Evolutionary conservation across 2,113 vertebrate species (phyloP).

Genomic region (Campylomormyrus numenius): DNA sequence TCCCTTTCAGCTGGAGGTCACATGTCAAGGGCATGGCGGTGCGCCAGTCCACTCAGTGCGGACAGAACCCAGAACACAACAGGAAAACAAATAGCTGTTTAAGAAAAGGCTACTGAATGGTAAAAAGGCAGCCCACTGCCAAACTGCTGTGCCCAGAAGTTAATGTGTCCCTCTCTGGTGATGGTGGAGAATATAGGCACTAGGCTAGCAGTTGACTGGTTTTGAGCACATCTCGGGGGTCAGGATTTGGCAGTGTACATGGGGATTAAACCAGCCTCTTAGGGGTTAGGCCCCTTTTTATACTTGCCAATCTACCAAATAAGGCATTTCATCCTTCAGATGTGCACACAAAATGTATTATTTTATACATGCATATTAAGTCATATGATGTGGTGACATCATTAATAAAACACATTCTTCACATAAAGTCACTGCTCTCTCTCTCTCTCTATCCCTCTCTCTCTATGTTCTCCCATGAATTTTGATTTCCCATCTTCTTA

Average conservation of each 20-base stretch:
- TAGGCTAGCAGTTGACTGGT: neutral
- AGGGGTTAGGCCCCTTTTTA: neutral
- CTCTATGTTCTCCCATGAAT: neutral
- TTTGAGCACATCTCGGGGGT: neutral
- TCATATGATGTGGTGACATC: neutral
- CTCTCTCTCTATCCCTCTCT: neutral
- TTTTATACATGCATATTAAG: neutral
- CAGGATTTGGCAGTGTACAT: neutral
- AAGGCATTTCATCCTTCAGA: neutral
- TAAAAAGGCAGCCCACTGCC: constrained; percentile 12
- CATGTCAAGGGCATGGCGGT: constrained; percentile 41
- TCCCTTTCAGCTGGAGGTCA: constrained; percentile 28
- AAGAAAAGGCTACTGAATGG: neutral
- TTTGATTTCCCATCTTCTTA: neutral
- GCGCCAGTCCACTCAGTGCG: constrained; percentile 27
- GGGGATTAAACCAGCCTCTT: neutral
- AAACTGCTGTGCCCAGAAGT: constrained; percentile 12
- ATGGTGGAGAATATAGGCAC: neutral
- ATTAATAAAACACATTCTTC: neutral
- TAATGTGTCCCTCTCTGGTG: neutral
- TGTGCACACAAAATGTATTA: neutral
- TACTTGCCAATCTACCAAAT: neutral
- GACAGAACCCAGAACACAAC: constrained; percentile 14
- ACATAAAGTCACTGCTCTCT: neutral
- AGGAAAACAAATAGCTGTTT: constrained; percentile 17